A percentile compares a stretch with the other conserved stretches of the same genome.
phyloP scores from a whole-genome alignment of 53 echinoderm and acorn worm genomes.

The Temnopleurus reevesii region DNA sequence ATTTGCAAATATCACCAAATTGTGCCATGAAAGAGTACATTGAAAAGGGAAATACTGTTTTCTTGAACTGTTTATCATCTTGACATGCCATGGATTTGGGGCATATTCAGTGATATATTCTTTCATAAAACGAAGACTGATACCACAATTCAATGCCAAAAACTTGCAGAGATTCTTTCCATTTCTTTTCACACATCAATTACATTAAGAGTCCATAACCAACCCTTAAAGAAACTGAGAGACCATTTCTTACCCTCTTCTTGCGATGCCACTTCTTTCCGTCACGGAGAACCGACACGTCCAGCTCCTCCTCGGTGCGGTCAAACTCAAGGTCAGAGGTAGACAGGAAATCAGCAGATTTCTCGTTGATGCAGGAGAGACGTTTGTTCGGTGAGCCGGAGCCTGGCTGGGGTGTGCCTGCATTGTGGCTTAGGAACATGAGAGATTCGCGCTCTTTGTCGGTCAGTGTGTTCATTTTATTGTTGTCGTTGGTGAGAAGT shows the following conservation, averaged over 20 bases:
- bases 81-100: too few species aligned
- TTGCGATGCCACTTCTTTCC: slow-evolving; percentile 87
- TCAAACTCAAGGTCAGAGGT: slow-evolving; percentile 94
- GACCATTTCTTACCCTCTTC: slow-evolving; percentile 68
- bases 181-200: too few species aligned
- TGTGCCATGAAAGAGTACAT: too few species aligned
- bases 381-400: slow-evolving; percentile 64
- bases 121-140: too few species aligned
- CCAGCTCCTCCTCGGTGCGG: slow-evolving; percentile 95
- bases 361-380: slow-evolving; percentile 90
- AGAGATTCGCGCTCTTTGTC: slow-evolving; percentile 89
- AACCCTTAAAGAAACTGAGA: too few species aligned
- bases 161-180: too few species aligned
- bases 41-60: too few species aligned
- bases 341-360: slow-evolving; percentile 87
- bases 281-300: slow-evolving; percentile 85
- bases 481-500: slow-evolving; percentile 78
- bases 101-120: too few species aligned
- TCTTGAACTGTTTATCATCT: too few species aligned
- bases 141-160: too few species aligned
- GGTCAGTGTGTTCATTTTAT: slow-evolving; percentile 80
- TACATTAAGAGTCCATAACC: too few species aligned
- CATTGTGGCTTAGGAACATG: slow-evolving; percentile 79
- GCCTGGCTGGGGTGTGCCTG: slow-evolving; percentile 53
- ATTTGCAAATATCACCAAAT: too few species aligned